These are phyloP conservation scores for Sinelater perroti DNA, from an alignment of 2,888 invertebrate species.

Conservation along the genomic window DNA sequence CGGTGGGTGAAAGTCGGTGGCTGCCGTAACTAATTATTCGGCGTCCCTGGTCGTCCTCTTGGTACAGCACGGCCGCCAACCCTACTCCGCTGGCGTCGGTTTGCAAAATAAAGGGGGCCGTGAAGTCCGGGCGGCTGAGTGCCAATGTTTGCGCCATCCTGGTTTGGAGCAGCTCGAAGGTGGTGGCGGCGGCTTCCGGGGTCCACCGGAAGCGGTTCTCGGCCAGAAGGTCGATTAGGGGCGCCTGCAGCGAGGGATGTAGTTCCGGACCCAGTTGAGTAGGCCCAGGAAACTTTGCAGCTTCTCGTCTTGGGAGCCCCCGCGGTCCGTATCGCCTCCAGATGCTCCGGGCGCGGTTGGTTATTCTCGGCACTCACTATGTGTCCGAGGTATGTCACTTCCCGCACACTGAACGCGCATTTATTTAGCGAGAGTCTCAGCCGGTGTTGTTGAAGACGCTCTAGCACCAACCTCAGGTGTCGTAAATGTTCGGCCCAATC, in stretches of 20 bases:
- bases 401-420: no score
- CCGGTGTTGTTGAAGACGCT: constrained; percentile 36
- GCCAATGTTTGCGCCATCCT: constrained; percentile 34
- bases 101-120: constrained; percentile 39
- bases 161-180: constrained; percentile 33
- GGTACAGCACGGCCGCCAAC: constrained; percentile 44
- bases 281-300: constrained; percentile 42
- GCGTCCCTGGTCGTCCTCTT: constrained; percentile 32
- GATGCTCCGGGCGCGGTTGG: constrained; percentile 19
- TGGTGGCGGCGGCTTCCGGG: constrained; percentile 10
- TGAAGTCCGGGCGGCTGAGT: constrained; percentile 39
- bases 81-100: constrained; percentile 43
- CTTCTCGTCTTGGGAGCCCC: constrained; percentile 30
- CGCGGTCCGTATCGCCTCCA: constrained; percentile 21
- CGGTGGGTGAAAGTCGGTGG: constrained; percentile 27
- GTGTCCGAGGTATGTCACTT: constrained; percentile 32
- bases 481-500: constrained; percentile 35
- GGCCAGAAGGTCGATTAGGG: constrained; percentile 43
- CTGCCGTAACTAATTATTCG: no score
- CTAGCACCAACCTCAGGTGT: constrained; percentile 39
- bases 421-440: constrained; percentile 22
- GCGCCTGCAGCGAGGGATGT: constrained; percentile 41
- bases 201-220: constrained; percentile 34
- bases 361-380: constrained; percentile 26
- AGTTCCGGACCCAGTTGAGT: constrained; percentile 45